Evolutionary conservation across 2,888 invertebrate species (phyloP).

Genomic region (Cylindroiulus punctatus): DNA sequence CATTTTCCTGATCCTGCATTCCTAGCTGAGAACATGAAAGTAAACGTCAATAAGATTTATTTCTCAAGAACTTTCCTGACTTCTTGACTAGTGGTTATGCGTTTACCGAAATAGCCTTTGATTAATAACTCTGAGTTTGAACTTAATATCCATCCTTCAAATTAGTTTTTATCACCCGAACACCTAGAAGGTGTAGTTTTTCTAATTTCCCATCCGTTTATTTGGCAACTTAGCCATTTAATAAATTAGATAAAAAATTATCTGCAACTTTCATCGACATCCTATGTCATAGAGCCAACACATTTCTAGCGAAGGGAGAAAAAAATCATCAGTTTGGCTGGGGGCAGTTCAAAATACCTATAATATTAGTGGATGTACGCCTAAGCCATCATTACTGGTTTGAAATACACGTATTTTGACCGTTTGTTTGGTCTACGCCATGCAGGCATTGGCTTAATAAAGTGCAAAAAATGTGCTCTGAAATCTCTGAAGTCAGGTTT

Average conservation of each 20-base stretch:
- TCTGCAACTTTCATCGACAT: conserved; percentile 15
- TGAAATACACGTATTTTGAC: conserved; percentile 42
- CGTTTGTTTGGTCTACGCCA: conserved; percentile 42
- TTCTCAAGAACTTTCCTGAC: background rate
- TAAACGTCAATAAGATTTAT: background rate
- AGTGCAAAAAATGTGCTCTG: background rate
- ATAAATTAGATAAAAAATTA: conserved; percentile 42
- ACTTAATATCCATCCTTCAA: background rate
- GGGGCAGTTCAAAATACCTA: background rate
- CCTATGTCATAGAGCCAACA: conserved; percentile 29
- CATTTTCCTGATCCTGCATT: background rate
- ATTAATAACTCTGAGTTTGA: conserved; percentile 16
- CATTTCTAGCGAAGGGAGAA: background rate
- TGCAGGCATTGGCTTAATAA: background rate
- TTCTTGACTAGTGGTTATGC: background rate
- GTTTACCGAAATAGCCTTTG: background rate
- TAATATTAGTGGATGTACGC: conserved; percentile 38
- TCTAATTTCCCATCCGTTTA: conserved; percentile 41
- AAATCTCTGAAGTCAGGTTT: background rate
- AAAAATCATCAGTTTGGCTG: background rate
- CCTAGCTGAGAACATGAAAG: background rate
- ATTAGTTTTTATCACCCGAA: background rate
- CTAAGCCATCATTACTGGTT: conserved; percentile 31
- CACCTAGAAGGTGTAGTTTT: conserved; percentile 42
- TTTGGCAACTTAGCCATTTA: conserved; percentile 42